Evolutionary conservation across 1,140 invertebrate species (phyloP).

Genomic region (Zaprionus inermis): DNA sequence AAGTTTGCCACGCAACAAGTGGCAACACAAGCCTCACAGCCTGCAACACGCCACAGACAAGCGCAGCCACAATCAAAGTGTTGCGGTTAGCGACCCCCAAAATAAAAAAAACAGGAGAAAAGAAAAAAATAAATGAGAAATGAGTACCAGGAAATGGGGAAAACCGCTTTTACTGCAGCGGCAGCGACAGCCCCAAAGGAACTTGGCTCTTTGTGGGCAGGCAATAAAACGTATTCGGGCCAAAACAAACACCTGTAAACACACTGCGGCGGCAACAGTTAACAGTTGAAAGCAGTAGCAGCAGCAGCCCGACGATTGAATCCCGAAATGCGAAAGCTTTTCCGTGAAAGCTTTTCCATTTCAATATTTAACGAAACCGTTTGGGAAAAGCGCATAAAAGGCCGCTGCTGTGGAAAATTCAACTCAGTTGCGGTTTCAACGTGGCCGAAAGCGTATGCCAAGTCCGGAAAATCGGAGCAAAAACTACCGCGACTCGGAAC

Average conservation of each 20-base stretch:
- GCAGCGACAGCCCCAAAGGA: not conserved
- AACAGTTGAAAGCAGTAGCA: constrained; percentile 47
- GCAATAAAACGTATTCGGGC: constrained; percentile 40
- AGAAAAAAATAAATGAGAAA: constrained; percentile 4
- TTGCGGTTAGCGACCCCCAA: constrained; percentile 40
- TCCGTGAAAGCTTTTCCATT: constrained; percentile 44
- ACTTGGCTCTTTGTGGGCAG: not conserved
- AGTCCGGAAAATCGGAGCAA: constrained; percentile 13
- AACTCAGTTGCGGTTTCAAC: constrained; percentile 72
- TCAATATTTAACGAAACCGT: constrained; percentile 66
- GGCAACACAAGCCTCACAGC: constrained; percentile 18
- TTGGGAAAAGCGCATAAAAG: constrained; percentile 72
- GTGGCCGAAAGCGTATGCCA: constrained; percentile 52
- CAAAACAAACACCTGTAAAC: constrained; percentile 82
- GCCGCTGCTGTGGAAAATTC: constrained; percentile 54
- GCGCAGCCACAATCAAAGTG: constrained; percentile 27
- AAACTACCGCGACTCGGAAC: constrained; percentile 17
- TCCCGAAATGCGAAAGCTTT: no score
- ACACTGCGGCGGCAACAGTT: constrained; percentile 21
- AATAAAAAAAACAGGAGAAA: not conserved
- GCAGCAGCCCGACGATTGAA: constrained; percentile 53
- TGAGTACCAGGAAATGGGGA: constrained; percentile 22
- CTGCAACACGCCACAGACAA: constrained; percentile 25
- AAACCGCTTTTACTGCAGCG: constrained; percentile 27
- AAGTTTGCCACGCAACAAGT: constrained; percentile 39